Percentiles rank a stretch among this genome's conserved stretches.
phyloP scores from a whole-genome alignment of 2,113 vertebrate species.

The Lepus timidus region DNA sequence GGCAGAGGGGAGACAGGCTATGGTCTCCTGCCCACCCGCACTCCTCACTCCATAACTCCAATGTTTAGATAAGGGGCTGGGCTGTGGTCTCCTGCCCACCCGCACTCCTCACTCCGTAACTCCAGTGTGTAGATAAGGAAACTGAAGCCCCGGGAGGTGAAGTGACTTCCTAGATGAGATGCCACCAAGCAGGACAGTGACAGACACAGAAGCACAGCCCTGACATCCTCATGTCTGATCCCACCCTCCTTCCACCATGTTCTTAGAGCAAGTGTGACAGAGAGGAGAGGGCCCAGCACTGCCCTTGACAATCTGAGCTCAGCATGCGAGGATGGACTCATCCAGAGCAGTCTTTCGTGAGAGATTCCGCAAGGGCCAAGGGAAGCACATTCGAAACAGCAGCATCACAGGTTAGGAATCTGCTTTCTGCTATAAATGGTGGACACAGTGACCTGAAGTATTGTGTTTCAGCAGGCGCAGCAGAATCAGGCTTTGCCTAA shows the following conservation, averaged over 20 bases:
- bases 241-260: too few relatives aligned
- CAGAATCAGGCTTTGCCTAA: background rate
- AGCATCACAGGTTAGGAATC: background rate
- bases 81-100: background rate
- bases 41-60: too few relatives aligned
- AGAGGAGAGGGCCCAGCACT: background rate
- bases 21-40: too few relatives aligned
- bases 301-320: background rate
- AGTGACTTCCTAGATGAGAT: background rate
- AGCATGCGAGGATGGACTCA: background rate
- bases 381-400: background rate
- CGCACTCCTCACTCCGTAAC: background rate
- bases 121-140: background rate
- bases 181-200: background rate
- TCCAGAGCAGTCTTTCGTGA: slow-evolving; percentile 8
- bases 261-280: background rate
- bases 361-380: background rate
- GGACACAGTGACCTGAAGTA: background rate
- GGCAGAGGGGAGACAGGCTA: too few relatives aligned
- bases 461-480: background rate
- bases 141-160: background rate
- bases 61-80: background rate
- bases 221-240: background rate
- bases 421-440: background rate
- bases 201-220: background rate